Percentiles rank a stretch among this genome's conserved stretches.
Conservation (phyloP, 2,797 vertebrate species). For the Dromococcyx pavoninus region DNA sequence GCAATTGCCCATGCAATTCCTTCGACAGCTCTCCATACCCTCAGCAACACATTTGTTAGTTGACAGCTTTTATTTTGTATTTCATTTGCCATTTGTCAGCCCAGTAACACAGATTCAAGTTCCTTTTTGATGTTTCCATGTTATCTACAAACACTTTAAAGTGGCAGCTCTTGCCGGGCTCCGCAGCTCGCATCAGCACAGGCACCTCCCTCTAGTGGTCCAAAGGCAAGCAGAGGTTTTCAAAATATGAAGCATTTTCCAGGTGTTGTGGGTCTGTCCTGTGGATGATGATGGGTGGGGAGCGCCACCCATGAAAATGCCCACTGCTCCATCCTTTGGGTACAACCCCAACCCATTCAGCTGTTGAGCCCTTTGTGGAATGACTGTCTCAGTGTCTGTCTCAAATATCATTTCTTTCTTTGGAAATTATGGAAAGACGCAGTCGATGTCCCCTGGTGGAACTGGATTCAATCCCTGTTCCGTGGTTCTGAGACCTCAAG, state of each 20-base stretch:
- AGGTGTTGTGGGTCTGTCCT: rapidly evolving
- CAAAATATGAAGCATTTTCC: neutral
- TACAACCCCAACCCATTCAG: rapidly evolving
- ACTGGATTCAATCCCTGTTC: neutral
- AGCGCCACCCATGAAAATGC: rapidly evolving
- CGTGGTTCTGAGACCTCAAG: neutral
- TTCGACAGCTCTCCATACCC: neutral
- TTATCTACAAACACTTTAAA: conserved; percentile 9
- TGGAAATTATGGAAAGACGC: neutral
- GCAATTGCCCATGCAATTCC: neutral
- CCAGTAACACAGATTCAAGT: neutral
- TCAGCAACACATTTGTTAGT: neutral
- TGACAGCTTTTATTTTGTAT: conserved; percentile 58
- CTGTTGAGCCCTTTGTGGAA: neutral
- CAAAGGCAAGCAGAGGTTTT: neutral
- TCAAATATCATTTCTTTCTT: neutral
- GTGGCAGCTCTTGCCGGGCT: neutral
- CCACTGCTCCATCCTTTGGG: neutral
- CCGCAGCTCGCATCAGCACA: neutral
- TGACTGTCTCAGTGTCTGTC: neutral
- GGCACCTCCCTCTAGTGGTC: conserved; percentile 53
- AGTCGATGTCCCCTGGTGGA: rapidly evolving
- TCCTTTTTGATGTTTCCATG: conserved; percentile 50
- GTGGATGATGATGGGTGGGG: neutral
- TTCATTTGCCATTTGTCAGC: conserved; percentile 64